Percentiles rank a stretch among this genome's conserved stretches.
phyloP scores from a whole-genome alignment of 2,797 vertebrate genomes.

The Rallus crepitans region DNA sequence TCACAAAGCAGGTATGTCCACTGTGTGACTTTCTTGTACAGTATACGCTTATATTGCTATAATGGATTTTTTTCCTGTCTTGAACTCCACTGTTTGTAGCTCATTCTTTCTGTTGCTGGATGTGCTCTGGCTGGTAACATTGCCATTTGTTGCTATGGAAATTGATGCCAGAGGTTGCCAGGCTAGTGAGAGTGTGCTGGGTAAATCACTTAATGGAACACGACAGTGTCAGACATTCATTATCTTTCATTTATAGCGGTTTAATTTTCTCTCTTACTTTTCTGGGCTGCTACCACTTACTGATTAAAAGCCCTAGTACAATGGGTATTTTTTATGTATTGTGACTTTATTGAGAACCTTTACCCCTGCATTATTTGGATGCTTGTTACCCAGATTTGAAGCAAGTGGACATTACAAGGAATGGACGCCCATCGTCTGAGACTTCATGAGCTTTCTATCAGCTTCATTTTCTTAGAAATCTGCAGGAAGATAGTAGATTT shows the following conservation, averaged over 20 bases:
- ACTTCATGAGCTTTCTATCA: neutral
- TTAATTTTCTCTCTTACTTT: conserved; percentile 52
- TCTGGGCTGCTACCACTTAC: neutral
- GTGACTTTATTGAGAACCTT: neutral
- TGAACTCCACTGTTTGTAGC: neutral
- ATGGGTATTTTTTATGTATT: neutral
- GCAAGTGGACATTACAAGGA: neutral
- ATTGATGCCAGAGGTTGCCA: conserved; percentile 30
- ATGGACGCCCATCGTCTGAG: neutral
- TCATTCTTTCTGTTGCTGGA: neutral
- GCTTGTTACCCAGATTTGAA: neutral
- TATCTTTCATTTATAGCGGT: conserved; percentile 48
- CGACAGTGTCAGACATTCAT: conserved; percentile 29
- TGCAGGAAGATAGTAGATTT: neutral
- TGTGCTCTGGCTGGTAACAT: neutral
- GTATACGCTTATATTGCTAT: neutral
- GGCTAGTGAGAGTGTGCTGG: neutral
- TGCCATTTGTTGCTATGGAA: conserved; percentile 65
- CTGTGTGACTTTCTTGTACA: neutral
- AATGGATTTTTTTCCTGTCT: neutral
- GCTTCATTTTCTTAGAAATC: neutral
- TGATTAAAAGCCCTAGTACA: conserved; percentile 7
- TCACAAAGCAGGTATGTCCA: neutral
- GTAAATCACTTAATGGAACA: conserved; percentile 55
- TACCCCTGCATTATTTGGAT: neutral